Percentiles rank a stretch among this genome's conserved stretches.
Conservation (phyloP, 2,888 invertebrate species). For the Ceramica pisi region DNA sequence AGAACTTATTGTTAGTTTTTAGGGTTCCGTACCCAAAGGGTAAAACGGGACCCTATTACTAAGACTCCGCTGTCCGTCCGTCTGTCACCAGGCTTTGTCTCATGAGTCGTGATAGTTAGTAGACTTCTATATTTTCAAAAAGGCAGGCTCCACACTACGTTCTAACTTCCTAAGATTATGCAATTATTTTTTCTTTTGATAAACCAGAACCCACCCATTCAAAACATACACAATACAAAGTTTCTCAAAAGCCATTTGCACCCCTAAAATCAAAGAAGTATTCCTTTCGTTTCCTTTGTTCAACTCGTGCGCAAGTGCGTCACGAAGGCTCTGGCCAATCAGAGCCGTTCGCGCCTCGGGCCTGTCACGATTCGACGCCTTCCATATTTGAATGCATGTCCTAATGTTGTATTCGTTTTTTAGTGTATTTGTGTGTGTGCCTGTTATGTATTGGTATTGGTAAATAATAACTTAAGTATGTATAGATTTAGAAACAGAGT, state of each 20-base stretch:
- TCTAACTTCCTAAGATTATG: no score
- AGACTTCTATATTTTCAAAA: no score
- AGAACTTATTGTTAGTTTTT: no score
- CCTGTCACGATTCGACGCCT: slow-evolving; percentile 83
- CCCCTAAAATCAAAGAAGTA: slow-evolving; percentile 46
- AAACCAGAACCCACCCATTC: no score
- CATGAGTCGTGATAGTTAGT: no score
- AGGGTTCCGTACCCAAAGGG: no score
- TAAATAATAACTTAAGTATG: slow-evolving; percentile 48
- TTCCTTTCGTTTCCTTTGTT: slow-evolving; percentile 65
- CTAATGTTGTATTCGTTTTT: slow-evolving; percentile 71
- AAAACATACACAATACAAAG: background rate
- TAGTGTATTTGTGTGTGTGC: slow-evolving; percentile 54
- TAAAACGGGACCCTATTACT: no score
- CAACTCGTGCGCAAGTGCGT: slow-evolving; percentile 66
- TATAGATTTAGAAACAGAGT: background rate
- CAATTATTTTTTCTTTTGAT: no score
- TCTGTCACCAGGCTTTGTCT: no score
- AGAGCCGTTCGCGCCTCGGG: slow-evolving; percentile 75
- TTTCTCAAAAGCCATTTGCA: slow-evolving; percentile 45
- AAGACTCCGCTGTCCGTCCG: no score
- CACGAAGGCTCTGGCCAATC: slow-evolving; percentile 76
- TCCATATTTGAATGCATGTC: slow-evolving; percentile 81
- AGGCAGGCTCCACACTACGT: no score
- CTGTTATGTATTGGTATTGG: slow-evolving; percentile 54